phyloP scores from a whole-genome alignment of 2,888 invertebrate genomes.

The Thysanoteuthis rhombus region DNA sequence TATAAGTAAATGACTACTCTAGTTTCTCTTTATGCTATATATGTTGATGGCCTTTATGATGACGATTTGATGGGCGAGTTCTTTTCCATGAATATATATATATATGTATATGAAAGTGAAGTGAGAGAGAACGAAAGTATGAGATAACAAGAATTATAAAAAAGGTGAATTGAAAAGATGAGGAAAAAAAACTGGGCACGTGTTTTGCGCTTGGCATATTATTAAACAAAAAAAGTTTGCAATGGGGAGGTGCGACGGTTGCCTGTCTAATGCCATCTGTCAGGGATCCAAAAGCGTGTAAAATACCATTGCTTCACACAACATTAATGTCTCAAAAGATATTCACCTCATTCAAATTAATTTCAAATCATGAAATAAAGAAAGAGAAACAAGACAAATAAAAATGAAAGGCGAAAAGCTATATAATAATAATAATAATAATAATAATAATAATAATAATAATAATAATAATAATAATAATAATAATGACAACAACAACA shows the following conservation, averaged over 20 bases:
- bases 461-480: neutral
- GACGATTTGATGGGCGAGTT: neutral
- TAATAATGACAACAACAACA: neutral
- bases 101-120: neutral
- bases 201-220: neutral
- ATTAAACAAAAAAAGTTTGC: neutral
- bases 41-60: neutral
- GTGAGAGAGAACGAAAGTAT: neutral
- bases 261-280: neutral
- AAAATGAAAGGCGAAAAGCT: neutral
- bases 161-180: neutral
- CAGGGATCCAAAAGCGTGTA: neutral
- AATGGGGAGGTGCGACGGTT: neutral
- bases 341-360: neutral
- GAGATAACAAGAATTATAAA: neutral
- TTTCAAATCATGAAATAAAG: neutral
- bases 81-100: neutral
- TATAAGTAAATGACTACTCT: no score
- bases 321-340: neutral
- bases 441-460: neutral
- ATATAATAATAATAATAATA: neutral
- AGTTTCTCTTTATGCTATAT: neutral
- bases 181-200: neutral
- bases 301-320: neutral
- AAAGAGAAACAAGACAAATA: neutral